phyloP scores from a whole-genome alignment of 2,113 vertebrate genomes.

The Mobula birostris region DNA sequence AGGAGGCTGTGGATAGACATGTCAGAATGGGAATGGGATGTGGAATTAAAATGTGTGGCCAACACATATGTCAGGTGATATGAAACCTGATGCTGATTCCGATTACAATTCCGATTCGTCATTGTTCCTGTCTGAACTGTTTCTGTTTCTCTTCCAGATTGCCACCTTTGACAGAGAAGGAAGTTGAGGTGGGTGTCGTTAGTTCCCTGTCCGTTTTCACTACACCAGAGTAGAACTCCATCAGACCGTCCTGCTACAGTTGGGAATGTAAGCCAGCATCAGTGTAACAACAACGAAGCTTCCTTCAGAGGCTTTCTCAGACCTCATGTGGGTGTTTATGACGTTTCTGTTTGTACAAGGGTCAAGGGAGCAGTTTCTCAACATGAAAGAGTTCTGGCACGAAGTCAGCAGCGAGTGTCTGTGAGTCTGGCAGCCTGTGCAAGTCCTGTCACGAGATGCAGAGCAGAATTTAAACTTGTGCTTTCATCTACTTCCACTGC shows the following conservation, averaged over 20 bases:
- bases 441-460: neutral
- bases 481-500: neutral
- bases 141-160: conserved; percentile 59
- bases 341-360: neutral
- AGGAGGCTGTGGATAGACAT: too few relatives aligned
- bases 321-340: neutral
- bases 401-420: neutral
- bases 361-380: conserved; percentile 10
- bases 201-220: neutral
- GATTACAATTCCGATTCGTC: too few relatives aligned
- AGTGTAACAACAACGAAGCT: neutral
- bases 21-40: too few relatives aligned
- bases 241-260: neutral
- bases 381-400: neutral
- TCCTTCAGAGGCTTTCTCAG: neutral
- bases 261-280: neutral
- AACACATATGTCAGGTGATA: too few relatives aligned
- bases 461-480: neutral
- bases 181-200: conserved; percentile 80
- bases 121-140: neutral
- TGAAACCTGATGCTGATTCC: too few relatives aligned
- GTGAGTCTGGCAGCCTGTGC: neutral
- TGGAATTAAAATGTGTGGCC: too few relatives aligned
- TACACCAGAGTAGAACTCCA: neutral
- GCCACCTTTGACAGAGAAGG: conserved; percentile 87